These are phyloP conservation scores for Netelia fuscicornis DNA, from an alignment of 2,888 invertebrate genomes.

Conservation along the genomic window DNA sequence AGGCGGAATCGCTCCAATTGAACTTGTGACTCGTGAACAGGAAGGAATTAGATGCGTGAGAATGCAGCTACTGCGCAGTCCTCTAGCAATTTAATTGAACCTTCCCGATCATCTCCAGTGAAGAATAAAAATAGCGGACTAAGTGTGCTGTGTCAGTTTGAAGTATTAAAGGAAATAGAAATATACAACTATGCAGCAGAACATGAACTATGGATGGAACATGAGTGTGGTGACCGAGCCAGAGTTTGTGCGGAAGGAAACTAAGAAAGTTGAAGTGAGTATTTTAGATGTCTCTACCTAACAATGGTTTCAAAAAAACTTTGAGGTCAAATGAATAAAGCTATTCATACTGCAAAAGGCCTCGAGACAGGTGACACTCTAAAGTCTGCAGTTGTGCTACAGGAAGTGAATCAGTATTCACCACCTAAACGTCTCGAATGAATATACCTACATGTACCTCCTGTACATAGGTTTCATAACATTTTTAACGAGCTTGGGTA, in stretches of 20 bases:
- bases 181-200: constrained; percentile 53
- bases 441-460: not conserved
- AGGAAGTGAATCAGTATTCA: constrained; percentile 41
- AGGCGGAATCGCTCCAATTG: constrained; percentile 16
- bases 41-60: constrained; percentile 49
- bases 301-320: constrained; percentile 16
- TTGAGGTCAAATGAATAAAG: not conserved
- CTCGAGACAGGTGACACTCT: not conserved
- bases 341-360: constrained; percentile 9
- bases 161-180: constrained; percentile 20
- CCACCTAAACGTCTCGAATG: constrained; percentile 17
- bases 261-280: constrained; percentile 78
- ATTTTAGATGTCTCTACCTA: constrained; percentile 40
- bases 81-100: constrained; percentile 1
- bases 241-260: constrained; percentile 74
- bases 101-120: constrained; percentile 6
- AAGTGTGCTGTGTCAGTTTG: not conserved
- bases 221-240: constrained; percentile 76
- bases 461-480: not conserved
- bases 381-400: constrained; percentile 4
- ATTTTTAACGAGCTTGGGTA: constrained; percentile 27
- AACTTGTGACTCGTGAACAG: constrained; percentile 26
- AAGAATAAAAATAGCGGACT: constrained; percentile 14
- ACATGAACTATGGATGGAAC: constrained; percentile 78
- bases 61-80: constrained; percentile 8